Evolutionary conservation across 2,113 vertebrate genomes (phyloP).

Genomic region (Lethenteron reissneri): DNA sequence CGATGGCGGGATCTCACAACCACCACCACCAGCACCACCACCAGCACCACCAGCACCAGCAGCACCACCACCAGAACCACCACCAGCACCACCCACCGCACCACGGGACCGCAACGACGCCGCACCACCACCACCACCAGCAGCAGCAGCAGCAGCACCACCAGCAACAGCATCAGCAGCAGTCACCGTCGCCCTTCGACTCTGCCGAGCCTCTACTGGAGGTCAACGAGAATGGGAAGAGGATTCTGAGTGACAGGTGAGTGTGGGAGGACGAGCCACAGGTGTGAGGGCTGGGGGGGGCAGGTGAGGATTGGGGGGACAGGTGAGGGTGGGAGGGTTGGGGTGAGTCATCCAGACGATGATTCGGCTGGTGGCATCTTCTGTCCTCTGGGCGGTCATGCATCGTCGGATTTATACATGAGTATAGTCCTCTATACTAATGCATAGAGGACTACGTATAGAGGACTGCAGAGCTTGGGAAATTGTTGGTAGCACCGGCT

Average conservation of each 20-base stretch:
- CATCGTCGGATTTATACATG: no score
- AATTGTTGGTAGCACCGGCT: no score
- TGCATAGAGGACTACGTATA: conserved; percentile 17
- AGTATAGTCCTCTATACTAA: conserved; percentile 1
- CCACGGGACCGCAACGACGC: conserved; percentile 21
- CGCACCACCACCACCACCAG: conserved; percentile 91
- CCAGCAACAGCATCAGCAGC: conserved; percentile 29
- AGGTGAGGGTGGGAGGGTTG: conserved; percentile 13
- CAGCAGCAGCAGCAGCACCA: conserved; percentile 72
- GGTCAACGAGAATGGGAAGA: conserved; percentile 68
- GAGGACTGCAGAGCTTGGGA: conserved; percentile 15
- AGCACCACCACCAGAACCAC: no score
- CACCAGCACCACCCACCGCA: no score
- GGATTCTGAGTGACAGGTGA: conserved; percentile 80
- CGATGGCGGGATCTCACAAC: no score
- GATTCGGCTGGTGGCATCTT: conserved; percentile 25
- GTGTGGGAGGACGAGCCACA: conserved; percentile 11
- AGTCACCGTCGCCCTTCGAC: conserved; percentile 39
- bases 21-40: no score
- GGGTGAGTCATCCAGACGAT: conserved; percentile 22
- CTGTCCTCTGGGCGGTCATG: conserved; percentile 13
- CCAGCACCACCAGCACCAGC: no score
- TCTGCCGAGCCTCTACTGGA: conserved; percentile 79
- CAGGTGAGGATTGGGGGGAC: neutral
- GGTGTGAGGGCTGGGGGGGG: conserved; percentile 9